Percentiles rank a stretch among this genome's conserved stretches.
Conservation (phyloP, 2,888 invertebrate genomes). For the Acanthoscelides obtectus region DNA sequence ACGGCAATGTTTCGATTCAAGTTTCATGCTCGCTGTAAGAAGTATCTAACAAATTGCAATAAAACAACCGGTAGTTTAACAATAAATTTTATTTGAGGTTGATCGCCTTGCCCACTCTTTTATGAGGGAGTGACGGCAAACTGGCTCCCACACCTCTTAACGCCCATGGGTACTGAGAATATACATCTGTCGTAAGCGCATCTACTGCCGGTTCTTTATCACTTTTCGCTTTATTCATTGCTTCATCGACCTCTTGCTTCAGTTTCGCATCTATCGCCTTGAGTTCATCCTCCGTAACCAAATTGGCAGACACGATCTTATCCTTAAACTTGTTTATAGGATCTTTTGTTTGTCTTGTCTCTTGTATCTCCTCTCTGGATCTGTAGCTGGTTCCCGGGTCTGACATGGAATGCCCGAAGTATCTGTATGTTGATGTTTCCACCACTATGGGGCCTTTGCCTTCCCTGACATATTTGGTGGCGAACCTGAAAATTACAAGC, state of each 20-base stretch:
- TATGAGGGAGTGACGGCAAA: neutral
- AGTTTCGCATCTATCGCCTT: constrained; percentile 76
- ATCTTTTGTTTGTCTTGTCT: constrained; percentile 86
- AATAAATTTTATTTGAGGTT: neutral
- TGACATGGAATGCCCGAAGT: constrained; percentile 84
- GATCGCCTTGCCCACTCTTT: neutral
- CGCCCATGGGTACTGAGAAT: constrained; percentile 7
- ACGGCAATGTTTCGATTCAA: no score
- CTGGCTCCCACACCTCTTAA: neutral
- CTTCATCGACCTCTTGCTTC: constrained; percentile 60
- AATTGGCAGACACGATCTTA: constrained; percentile 63
- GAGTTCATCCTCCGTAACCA: constrained; percentile 72
- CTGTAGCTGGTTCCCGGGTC: constrained; percentile 94
- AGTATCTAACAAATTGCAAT: no score
- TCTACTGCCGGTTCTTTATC: constrained; percentile 13
- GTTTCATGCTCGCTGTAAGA: no score
- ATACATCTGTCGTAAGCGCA: constrained; percentile 20
- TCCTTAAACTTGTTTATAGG: constrained; percentile 90
- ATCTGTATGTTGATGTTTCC: constrained; percentile 64
- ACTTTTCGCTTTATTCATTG: constrained; percentile 12
- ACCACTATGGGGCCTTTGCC: constrained; percentile 72
- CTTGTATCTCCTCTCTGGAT: constrained; percentile 88
- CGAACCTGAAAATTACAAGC: constrained; percentile 58
- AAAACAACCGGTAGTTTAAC: neutral
- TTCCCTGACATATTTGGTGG: constrained; percentile 57